These are phyloP conservation scores for Diarsia brunnea DNA, from an alignment of 2,888 invertebrate genomes.

Conservation along the genomic window DNA sequence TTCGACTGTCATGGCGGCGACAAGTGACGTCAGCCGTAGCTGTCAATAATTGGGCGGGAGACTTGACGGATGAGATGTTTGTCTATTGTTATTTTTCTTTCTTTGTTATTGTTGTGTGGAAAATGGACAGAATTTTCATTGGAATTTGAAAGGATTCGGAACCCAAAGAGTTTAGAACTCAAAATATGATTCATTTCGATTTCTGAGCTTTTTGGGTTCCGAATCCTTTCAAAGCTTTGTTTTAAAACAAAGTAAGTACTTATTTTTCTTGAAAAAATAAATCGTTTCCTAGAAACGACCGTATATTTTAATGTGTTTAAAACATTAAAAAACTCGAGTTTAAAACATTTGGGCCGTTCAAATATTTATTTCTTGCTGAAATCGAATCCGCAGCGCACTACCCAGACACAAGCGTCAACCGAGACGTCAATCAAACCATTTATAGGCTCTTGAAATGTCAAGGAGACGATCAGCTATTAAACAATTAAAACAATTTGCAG, in stretches of 20 bases:
- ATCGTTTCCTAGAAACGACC: too few relatives aligned
- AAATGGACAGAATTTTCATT: not conserved
- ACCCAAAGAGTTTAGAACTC: not conserved
- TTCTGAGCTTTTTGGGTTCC: too few relatives aligned
- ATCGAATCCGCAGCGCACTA: not conserved
- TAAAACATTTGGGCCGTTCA: not conserved
- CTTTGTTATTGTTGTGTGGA: not conserved
- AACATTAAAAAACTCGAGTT: too few relatives aligned
- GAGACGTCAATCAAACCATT: not conserved
- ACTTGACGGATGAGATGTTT: constrained; percentile 1
- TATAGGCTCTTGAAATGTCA: not conserved
- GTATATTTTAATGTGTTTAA: too few relatives aligned
- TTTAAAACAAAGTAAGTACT: not conserved
- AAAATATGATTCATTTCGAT: too few relatives aligned
- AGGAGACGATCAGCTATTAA: not conserved
- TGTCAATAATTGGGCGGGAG: constrained; percentile 25
- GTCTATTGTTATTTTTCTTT: not conserved
- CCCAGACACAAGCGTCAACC: not conserved
- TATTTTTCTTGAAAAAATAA: not conserved
- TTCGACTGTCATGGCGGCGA: constrained; percentile 13
- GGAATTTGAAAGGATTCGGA: not conserved
- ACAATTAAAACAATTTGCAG: not conserved
- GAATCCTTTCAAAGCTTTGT: too few relatives aligned
- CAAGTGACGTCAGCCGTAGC: constrained; percentile 6
- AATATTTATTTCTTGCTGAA: not conserved